phyloP scores from a whole-genome alignment of 2,797 vertebrate genomes.

The Falco rusticolus region DNA sequence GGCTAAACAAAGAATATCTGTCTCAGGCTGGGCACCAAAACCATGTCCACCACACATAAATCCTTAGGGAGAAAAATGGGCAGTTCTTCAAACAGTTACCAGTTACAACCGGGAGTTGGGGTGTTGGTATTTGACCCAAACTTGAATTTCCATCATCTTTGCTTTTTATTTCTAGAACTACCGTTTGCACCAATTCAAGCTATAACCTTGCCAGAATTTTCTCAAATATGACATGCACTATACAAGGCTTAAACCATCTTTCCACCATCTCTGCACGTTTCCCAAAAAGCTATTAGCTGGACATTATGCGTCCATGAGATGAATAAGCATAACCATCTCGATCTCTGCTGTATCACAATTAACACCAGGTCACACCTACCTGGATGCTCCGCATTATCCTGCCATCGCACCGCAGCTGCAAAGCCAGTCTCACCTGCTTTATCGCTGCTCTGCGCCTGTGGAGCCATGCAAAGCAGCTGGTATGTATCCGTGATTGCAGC shows the following conservation, averaged over 20 bases:
- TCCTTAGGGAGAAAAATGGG: background rate
- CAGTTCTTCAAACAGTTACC: no score
- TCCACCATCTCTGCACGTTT: background rate
- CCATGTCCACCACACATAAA: background rate
- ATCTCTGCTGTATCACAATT: background rate
- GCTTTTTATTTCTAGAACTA: background rate
- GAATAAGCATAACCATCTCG: background rate
- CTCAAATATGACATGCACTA: background rate
- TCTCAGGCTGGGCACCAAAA: background rate
- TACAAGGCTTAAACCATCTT: background rate
- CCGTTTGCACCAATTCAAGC: background rate
- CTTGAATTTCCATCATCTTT: background rate
- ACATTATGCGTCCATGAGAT: background rate
- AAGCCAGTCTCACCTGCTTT: background rate
- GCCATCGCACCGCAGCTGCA: background rate
- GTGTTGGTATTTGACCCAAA: background rate
- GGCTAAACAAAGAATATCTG: background rate
- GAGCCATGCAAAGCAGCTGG: background rate
- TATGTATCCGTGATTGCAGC: background rate
- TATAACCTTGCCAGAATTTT: background rate
- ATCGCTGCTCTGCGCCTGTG: background rate
- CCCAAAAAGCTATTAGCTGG: background rate
- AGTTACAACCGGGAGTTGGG: background rate
- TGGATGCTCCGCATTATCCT: background rate
- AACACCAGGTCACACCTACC: background rate